Conservation (phyloP, 1,140 invertebrate genomes). For the Odontomachus brunneus region DNA sequence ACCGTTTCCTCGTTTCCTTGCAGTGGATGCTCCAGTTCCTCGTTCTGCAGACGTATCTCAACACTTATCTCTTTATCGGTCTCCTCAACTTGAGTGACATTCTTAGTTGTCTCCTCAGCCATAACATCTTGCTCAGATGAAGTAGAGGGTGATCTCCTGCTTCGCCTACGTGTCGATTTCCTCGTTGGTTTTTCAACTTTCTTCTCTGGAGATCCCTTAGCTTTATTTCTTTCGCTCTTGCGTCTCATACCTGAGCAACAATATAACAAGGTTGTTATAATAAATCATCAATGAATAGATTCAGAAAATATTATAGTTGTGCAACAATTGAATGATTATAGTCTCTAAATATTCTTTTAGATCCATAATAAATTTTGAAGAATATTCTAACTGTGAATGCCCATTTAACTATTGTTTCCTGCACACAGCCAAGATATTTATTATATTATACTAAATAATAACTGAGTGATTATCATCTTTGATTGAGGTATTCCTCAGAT, state of each 20-base stretch:
- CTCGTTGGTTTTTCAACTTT: slow-evolving; percentile 81
- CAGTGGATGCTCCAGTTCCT: slow-evolving; percentile 50
- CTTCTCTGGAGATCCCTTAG: slow-evolving; percentile 83
- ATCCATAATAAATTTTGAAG: no score
- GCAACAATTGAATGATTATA: no score
- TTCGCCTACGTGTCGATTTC: slow-evolving; percentile 81
- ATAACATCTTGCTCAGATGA: slow-evolving; percentile 79
- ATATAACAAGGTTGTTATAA: not conserved
- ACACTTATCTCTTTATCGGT: slow-evolving; percentile 62
- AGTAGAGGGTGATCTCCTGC: slow-evolving; percentile 79
- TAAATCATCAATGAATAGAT: no score
- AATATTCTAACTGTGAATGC: no score
- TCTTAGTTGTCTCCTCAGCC: slow-evolving; percentile 60
- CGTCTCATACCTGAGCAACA: slow-evolving; percentile 82
- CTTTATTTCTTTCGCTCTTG: slow-evolving; percentile 84
- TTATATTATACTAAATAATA: no score
- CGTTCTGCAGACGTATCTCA: slow-evolving; percentile 43
- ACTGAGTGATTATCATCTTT: no score
- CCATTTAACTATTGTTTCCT: no score
- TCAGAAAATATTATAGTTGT: no score
- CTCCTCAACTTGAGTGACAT: slow-evolving; percentile 59
- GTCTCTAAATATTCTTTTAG: no score
- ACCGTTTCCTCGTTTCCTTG: slow-evolving; percentile 62
- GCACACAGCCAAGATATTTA: no score
- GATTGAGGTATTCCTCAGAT: no score